Percentiles rank a stretch among this genome's conserved stretches.
Evolutionary conservation across 2,888 invertebrate genomes (phyloP).

Genomic region (Rotaria macrura): DNA sequence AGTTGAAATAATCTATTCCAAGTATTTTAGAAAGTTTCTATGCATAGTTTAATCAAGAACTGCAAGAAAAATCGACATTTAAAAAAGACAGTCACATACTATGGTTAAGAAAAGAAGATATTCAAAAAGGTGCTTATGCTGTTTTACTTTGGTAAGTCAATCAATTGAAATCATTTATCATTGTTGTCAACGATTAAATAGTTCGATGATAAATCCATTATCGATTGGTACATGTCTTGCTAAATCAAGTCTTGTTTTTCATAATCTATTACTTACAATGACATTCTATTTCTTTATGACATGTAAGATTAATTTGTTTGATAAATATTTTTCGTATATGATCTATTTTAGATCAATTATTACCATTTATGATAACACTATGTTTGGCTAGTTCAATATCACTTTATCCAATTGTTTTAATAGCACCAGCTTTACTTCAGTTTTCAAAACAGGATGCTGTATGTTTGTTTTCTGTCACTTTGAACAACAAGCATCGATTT

Average conservation of each 20-base stretch:
- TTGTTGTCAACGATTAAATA: background rate
- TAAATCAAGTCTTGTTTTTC: constrained; percentile 5
- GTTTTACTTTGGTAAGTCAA: background rate
- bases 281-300: constrained; percentile 19
- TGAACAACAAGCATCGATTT: too few relatives aligned
- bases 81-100: background rate
- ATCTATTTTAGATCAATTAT: background rate
- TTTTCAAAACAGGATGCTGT: background rate
- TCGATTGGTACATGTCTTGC: background rate
- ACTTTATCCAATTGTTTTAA: constrained; percentile 10
- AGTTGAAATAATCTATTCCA: background rate
- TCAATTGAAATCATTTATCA: background rate
- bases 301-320: background rate
- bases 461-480: too few relatives aligned
- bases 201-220: constrained; percentile 4
- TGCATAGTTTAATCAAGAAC: background rate
- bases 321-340: too few relatives aligned
- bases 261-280: background rate
- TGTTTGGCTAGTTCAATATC: background rate
- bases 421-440: background rate
- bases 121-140: background rate
- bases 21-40: background rate
- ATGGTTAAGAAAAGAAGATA: constrained; percentile 1
- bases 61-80: background rate
- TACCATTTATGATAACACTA: background rate